These are phyloP conservation scores for Cyphomyrus discorhynchus DNA, from an alignment of 2,113 vertebrate genomes.

Conservation along the genomic window DNA sequence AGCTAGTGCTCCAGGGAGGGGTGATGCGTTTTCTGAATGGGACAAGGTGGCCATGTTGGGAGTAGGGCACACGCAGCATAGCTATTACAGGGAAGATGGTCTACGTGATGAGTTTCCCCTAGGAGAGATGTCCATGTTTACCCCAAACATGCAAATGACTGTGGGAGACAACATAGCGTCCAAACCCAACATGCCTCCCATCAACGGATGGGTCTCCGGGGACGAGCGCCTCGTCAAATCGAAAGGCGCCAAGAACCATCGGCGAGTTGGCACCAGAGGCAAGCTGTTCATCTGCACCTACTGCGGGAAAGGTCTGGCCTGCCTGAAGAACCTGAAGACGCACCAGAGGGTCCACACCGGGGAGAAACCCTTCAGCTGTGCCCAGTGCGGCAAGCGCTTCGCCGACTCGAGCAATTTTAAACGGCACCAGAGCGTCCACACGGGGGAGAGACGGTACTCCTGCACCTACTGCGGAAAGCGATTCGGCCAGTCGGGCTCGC, in stretches of 20 bases:
- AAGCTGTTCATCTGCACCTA: conserved; percentile 40
- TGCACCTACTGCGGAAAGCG: conserved; percentile 59
- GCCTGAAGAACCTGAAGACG: conserved; percentile 56
- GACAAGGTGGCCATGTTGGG: not conserved
- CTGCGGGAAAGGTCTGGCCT: conserved; percentile 53
- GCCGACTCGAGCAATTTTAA: conserved; percentile 59
- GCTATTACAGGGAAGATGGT: conserved; percentile 11
- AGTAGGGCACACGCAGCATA: conserved; percentile 20
- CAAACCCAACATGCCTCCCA: not conserved
- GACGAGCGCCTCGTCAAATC: conserved; percentile 26
- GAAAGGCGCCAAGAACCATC: not conserved
- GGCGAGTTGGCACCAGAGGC: not conserved
- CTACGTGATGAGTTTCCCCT: conserved; percentile 14
- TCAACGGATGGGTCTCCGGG: not conserved
- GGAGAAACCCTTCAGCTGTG: conserved; percentile 53
- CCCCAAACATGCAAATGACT: not conserved
- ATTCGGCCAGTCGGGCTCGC: conserved; percentile 54
- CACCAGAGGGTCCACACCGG: conserved; percentile 58
- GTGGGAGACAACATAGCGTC: conserved; percentile 6
- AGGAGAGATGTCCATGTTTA: not conserved
- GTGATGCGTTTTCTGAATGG: conserved; percentile 2
- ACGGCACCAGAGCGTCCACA: conserved; percentile 59
- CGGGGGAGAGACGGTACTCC: conserved; percentile 54
- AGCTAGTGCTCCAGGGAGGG: not conserved
- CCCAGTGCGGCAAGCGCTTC: conserved; percentile 56